A percentile compares a stretch with the other conserved stretches of the same genome.
phyloP scores from a whole-genome alignment of 2,888 invertebrate species.

The Apantesis nais region DNA sequence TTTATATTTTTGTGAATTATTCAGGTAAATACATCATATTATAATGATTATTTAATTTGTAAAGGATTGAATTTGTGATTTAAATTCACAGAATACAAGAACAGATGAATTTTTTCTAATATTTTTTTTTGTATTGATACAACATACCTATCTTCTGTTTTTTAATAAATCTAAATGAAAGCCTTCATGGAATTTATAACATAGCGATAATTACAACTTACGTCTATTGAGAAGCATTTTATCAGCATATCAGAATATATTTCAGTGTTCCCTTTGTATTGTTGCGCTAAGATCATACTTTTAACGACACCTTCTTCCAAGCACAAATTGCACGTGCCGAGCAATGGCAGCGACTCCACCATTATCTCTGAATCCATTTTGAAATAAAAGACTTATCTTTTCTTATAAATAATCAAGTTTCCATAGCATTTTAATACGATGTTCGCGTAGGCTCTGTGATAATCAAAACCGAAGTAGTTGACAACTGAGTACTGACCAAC shows the following conservation, averaged over 20 bases:
- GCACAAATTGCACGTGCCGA: slow-evolving; percentile 78
- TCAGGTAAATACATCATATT: too few relatives aligned
- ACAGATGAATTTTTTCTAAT: not conserved
- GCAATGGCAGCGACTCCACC: slow-evolving; percentile 72
- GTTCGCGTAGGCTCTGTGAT: slow-evolving; percentile 23
- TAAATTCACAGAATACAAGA: not conserved
- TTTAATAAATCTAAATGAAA: not conserved
- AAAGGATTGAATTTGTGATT: not conserved
- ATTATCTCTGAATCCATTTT: slow-evolving; percentile 70
- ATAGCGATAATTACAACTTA: slow-evolving; percentile 58
- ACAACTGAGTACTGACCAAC: slow-evolving; percentile 3
- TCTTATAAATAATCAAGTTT: slow-evolving; percentile 24
- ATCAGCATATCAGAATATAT: slow-evolving; percentile 70
- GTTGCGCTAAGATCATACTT: slow-evolving; percentile 70
- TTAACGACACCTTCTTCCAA: slow-evolving; percentile 72
- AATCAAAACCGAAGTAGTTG: not conserved
- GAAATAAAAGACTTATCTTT: slow-evolving; percentile 19
- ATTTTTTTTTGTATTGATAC: not conserved
- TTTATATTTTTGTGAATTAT: not conserved
- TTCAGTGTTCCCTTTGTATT: slow-evolving; percentile 58
- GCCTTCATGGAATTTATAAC: not conserved
- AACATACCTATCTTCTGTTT: not conserved
- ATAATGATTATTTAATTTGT: too few relatives aligned
- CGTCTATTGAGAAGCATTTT: slow-evolving; percentile 76
- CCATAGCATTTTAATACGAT: slow-evolving; percentile 18